Evolutionary conservation across 2,888 invertebrate species (phyloP), one percentile per base, ranked within the genome.

Genomic region (Xanthia togata): DNA sequence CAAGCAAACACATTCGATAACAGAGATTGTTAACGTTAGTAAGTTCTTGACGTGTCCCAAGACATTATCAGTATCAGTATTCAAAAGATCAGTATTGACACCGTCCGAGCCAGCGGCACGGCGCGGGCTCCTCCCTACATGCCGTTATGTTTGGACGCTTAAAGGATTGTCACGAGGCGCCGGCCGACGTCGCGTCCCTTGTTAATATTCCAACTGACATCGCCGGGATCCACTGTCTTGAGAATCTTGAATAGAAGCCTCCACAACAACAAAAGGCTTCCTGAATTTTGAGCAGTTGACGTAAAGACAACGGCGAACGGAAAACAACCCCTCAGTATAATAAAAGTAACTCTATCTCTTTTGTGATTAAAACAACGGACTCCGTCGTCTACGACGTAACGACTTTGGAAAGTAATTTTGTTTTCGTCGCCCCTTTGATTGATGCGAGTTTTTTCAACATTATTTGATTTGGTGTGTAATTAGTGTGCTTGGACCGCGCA

Each of bases 201-300:
- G 94, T 94, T 94, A 94, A 93, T 95, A 94, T 94, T 94, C 94
- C 90, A 90, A 91, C 91, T 93, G 94, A 93, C 93, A 91, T 91
- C 93, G 92, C 93, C 81, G 89, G 91, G 90, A 93, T 91, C 91
- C 89, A 91, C 91, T 93, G 93, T 93, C 93, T 94, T 90, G 91
- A 89, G 93, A 93, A 94, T 93, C 92, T 93, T 93, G 94, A 94
- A 94, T 92, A 94, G 93, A 92, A 91, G 90, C 91, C 90, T 89
- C 89, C 87, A 90, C 89, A 91, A 91, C 90, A 93, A 94, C 94
- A 94, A 94, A 93, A 92, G 93, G 90, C 92, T 91, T 92, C 90
- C 93, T 94, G 94, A 94, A 94, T 94, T 93, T 93, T 93, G 93
- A 94, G 91, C 90, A 93, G 94, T 91, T 91, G 91, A 91, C 90